phyloP scores from a whole-genome alignment of 2,888 invertebrate genomes.

The Maniola hyperantus region DNA sequence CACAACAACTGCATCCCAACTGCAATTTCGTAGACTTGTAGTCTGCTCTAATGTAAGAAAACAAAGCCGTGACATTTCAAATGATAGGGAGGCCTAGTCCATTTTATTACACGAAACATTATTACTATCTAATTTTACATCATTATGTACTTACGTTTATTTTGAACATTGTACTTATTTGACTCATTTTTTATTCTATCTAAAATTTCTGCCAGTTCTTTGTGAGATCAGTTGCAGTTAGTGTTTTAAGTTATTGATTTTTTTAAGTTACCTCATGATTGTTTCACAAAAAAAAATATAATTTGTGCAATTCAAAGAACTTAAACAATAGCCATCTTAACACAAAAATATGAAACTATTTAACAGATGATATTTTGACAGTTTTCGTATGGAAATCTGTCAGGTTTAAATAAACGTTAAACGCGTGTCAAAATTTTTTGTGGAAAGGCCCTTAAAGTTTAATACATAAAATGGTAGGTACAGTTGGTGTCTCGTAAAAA shows the following conservation, averaged over 20 bases:
- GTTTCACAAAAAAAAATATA: neutral
- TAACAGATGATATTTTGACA: neutral
- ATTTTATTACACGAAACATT: neutral
- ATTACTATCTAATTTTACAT: neutral
- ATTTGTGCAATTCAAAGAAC: slow-evolving; percentile 1
- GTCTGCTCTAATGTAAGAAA: no score
- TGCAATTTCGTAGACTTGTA: no score
- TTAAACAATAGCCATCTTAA: neutral
- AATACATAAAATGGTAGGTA: no score
- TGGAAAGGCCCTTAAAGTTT: no score
- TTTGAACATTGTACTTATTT: slow-evolving; percentile 7
- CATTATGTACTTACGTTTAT: neutral
- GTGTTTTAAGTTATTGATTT: no score
- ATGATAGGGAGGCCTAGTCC: no score
- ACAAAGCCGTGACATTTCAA: no score
- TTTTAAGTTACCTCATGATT: neutral
- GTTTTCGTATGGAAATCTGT: no score
- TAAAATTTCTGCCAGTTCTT: slow-evolving; percentile 6
- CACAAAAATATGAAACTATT: neutral
- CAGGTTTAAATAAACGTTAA: no score
- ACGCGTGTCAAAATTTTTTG: no score
- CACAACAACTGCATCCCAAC: no score
- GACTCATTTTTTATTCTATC: neutral
- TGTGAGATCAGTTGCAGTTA: slow-evolving; percentile 1
- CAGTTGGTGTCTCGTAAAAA: no score